Percentiles rank a stretch among this genome's conserved stretches.
Evolutionary conservation across 2,113 vertebrate species (phyloP).

Genomic region (Noturus placidus): DNA sequence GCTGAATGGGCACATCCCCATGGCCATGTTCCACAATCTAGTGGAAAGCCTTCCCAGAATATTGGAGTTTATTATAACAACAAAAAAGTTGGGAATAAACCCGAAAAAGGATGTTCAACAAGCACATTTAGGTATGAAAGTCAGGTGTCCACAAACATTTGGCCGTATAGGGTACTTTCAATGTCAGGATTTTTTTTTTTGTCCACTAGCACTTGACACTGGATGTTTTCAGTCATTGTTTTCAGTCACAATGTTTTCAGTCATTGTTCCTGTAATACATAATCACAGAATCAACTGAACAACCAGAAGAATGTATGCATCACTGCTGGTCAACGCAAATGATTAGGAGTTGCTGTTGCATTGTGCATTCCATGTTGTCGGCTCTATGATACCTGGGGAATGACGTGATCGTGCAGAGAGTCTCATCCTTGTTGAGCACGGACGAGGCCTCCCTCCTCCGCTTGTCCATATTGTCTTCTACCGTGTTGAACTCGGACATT

Average conservation of each 20-base stretch:
- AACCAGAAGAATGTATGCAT: background rate
- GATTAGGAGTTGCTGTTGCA: background rate
- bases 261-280: background rate
- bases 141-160: background rate
- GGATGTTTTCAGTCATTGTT: background rate
- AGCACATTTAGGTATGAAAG: too few relatives aligned
- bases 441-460: conserved; percentile 87
- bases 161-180: background rate
- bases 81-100: too few relatives aligned
- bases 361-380: background rate
- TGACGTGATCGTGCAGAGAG: conserved; percentile 87
- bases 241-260: background rate
- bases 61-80: too few relatives aligned
- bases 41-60: too few relatives aligned
- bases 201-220: background rate
- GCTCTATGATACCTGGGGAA: conserved; percentile 83
- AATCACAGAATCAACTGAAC: background rate
- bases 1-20: too few relatives aligned
- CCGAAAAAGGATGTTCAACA: too few relatives aligned
- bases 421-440: conserved; percentile 80
- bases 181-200: background rate
- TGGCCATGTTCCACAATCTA: too few relatives aligned
- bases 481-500: conserved; percentile 98
- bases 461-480: conserved; percentile 96
- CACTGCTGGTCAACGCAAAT: background rate